Base-by-base conservation (phyloP, 2,888 invertebrate genomes). In the Pocota personata region DNA sequence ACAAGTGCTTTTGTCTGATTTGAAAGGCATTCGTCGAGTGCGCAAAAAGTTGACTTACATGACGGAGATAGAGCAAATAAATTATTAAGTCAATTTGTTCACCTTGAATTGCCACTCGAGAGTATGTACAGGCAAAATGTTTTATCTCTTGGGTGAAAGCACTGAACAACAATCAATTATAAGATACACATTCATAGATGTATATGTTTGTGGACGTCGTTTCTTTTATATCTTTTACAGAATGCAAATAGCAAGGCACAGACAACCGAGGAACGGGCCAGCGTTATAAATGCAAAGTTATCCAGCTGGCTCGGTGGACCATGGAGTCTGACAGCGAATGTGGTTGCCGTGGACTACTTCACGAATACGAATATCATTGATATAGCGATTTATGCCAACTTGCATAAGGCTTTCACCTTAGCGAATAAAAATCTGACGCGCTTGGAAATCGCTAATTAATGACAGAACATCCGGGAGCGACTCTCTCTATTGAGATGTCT, bases 301-400 rank as follows among this genome's bases (percentile, higher is more conserved):
- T 95, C 95, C 0, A 92, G 93, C 32, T 95, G 96, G 93, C 94
- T 96, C 19, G 90, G 93, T 64, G 94, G 95, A 5, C 93, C 94
- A 46, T 96, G 96, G 96, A 93, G 95, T 55, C 92, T 93, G 12
- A 94, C 94, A 71, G 95, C 95, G 8, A 96, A 96, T 90, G 95
- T 96, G 27, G 94, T 96, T 1, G 95, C 96, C 0, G 94, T 95
- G 5, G 96, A 96, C 91, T 96, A 95, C 90, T 95, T 96, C 89
- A 93, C 95, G 82, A 95, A 94, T 16, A 96, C 95, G 52, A 96
- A 96, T 90, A 93, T 96, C 32, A 93, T 96, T 52, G 95, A 96
- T 89, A 91, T 95, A 48, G 95, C 95, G 1, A 94, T 95, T 88
- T 93, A 93, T 76, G 91, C 93, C 3, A 94, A 93, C 89, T 88